Evolutionary conservation across 2,888 invertebrate species (phyloP).

Genomic region (Halictus quadricinctus): DNA sequence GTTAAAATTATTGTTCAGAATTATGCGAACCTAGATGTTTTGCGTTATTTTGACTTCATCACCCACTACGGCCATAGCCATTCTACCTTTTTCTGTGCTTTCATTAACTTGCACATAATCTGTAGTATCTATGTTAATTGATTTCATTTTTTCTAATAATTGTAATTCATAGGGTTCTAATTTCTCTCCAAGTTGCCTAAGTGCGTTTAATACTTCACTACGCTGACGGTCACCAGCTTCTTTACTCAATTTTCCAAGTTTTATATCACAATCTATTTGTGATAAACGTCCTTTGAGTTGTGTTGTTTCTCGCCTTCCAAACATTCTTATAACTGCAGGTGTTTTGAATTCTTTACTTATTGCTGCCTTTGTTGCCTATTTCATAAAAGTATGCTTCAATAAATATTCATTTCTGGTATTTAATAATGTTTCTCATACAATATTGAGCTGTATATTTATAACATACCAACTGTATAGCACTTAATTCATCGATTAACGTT

Average conservation of each 20-base stretch:
- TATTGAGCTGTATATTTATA: neutral
- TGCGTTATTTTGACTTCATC: conserved; percentile 74
- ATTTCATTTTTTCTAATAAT: conserved; percentile 83
- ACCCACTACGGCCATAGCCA: conserved; percentile 73
- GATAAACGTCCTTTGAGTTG: conserved; percentile 85
- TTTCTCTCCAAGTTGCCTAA: conserved; percentile 84
- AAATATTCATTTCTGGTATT: neutral
- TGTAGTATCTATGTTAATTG: conserved; percentile 79
- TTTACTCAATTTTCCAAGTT: conserved; percentile 85
- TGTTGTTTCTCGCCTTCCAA: conserved; percentile 88
- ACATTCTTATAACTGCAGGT: conserved; percentile 89
- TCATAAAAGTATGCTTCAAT: neutral
- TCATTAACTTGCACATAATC: conserved; percentile 83
- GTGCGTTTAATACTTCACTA: conserved; percentile 83
- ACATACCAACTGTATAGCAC: conserved; percentile 86
- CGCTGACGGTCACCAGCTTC: conserved; percentile 83
- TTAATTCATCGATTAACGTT: conserved; percentile 86
- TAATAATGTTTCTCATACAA: neutral
- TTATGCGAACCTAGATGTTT: conserved; percentile 49
- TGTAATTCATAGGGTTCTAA: conserved; percentile 82
- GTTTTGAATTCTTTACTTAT: conserved; percentile 90
- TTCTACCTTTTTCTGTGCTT: conserved; percentile 72
- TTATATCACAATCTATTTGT: conserved; percentile 85
- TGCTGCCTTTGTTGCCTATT: conserved; percentile 88
- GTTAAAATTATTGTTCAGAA: conserved; percentile 13